Evolutionary conservation across 1,140 invertebrate species (phyloP), one percentile per base, ranked within the genome.

Genomic region (Cyclargus thomasi): DNA sequence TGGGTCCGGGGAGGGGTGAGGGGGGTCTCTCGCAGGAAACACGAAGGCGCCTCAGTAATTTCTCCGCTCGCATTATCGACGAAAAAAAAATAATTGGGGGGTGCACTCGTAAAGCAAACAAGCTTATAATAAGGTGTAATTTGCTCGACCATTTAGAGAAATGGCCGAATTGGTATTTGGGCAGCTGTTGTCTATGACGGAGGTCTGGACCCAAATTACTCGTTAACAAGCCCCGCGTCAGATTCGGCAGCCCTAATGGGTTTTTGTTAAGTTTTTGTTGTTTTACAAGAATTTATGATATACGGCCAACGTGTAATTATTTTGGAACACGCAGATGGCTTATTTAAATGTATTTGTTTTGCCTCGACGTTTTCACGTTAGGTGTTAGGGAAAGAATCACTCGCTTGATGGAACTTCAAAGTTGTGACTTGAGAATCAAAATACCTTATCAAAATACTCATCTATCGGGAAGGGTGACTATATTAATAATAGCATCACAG

Each of bases 111-210:
- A 88, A 90, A 90, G 86, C 86, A 90, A 88, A 90, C 88, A 88
- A 90, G 86, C 88, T 88, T 88, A 90, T 88, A 90, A 88, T 88
- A 90, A 90, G 86, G 68, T 88, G 79, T 88, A 88, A 90, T 90
- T 90, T 88, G 88, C 76, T 83, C 82, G 84, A 79, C 84, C 86
- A 88, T 90, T 90, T 90, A 88, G 86, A 90, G 88, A 90, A 90
- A 88, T 88, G 88, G 84, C 87, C 86, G 86, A 88, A 90, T 90
- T 88, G 80, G 80, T 75, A 70, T 75, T 69, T 72, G 70, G 83
- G 88, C 88, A 90, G 88, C 82, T 90, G 88, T 88, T 86, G 83
- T 90, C 88, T 88, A 90, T 90, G 88, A 88, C 78, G 88, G 88
- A 87, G 88, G 88, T 90, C 88, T 79, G 78, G 74, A 68, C 76